Evolutionary conservation across 2,888 invertebrate genomes (phyloP).

Genomic region (Acleris laterana): DNA sequence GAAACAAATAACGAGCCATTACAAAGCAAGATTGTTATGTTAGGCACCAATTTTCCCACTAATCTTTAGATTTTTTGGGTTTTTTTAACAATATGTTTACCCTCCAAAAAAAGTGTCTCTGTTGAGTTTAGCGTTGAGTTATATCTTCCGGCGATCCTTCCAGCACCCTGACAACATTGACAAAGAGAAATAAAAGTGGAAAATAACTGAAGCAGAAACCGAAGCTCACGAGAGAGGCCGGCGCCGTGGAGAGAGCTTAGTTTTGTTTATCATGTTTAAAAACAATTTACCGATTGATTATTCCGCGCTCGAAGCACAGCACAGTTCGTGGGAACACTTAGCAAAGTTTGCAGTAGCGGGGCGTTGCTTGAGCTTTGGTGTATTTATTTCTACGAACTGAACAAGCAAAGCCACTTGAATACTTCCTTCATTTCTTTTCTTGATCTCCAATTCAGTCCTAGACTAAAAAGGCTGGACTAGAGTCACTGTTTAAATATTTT

Average conservation of each 20-base stretch:
- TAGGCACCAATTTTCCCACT: slow-evolving; percentile 9
- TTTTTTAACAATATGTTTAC: slow-evolving; percentile 54
- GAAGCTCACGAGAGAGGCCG: slow-evolving; percentile 22
- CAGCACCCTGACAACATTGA: slow-evolving; percentile 42
- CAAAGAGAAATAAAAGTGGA: slow-evolving; percentile 48
- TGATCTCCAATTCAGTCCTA: background rate
- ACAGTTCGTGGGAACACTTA: slow-evolving; percentile 28
- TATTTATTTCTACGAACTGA: slow-evolving; percentile 23
- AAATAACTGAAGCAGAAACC: slow-evolving; percentile 37
- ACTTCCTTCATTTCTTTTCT: slow-evolving; percentile 13
- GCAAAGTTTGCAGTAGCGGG: slow-evolving; percentile 28
- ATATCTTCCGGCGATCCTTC: slow-evolving; percentile 60
- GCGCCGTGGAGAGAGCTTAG: slow-evolving; percentile 5
- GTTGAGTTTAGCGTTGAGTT: slow-evolving; percentile 52
- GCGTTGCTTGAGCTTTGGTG: slow-evolving; percentile 20
- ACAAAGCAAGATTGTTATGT: slow-evolving; percentile 13
- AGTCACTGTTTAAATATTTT: no score
- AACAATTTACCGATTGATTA: slow-evolving; percentile 17
- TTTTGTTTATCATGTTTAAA: slow-evolving; percentile 25
- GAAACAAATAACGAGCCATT: slow-evolving; percentile 16
- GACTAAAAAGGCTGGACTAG: no score
- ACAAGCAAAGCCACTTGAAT: slow-evolving; percentile 20
- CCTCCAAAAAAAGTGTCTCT: slow-evolving; percentile 41
- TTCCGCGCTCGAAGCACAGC: slow-evolving; percentile 17
- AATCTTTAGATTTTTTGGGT: slow-evolving; percentile 42